phyloP scores from a whole-genome alignment of 2,797 vertebrate genomes.

The Lycodopsis pacificus region DNA sequence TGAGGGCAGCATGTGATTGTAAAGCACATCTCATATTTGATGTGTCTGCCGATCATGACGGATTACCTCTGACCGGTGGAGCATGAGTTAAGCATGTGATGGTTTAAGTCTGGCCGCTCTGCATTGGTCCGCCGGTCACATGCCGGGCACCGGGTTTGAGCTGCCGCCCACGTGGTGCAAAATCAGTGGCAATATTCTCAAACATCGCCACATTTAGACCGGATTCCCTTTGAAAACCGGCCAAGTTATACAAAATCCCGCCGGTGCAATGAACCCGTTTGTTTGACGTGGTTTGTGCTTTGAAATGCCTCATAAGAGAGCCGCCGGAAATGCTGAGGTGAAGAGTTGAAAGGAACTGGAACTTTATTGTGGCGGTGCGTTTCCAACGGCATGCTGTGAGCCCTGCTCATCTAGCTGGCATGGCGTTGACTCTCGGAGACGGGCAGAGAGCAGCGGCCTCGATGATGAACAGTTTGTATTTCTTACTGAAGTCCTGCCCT shows the following conservation, averaged over 20 bases:
- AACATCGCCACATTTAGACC: constrained; percentile 21
- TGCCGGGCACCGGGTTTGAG: constrained; percentile 43
- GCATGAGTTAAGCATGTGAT: constrained; percentile 61
- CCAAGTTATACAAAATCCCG: constrained; percentile 51
- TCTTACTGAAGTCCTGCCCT: constrained; percentile 2
- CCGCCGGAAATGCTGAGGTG: constrained; percentile 29
- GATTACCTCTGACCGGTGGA: constrained; percentile 55
- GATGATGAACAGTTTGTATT: constrained; percentile 9
- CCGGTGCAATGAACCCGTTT: constrained; percentile 51
- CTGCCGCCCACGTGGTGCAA: constrained; percentile 38
- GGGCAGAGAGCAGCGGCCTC: neutral
- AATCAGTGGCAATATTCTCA: constrained; percentile 21
- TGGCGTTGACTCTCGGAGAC: neutral
- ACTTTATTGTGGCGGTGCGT: constrained; percentile 22
- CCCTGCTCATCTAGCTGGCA: constrained; percentile 32
- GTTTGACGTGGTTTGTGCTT: constrained; percentile 61
- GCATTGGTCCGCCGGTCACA: constrained; percentile 47
- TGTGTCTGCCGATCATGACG: constrained; percentile 58
- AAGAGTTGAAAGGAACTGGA: constrained; percentile 45
- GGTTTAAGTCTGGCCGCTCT: constrained; percentile 42
- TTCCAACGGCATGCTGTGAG: constrained; percentile 17
- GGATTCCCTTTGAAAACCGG: constrained; percentile 52
- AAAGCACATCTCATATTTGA: constrained; percentile 59
- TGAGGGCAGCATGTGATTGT: constrained; percentile 59
- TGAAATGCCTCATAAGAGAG: constrained; percentile 58